phyloP scores from a whole-genome alignment of 2,888 invertebrate species.

The Erebia aethiops region DNA sequence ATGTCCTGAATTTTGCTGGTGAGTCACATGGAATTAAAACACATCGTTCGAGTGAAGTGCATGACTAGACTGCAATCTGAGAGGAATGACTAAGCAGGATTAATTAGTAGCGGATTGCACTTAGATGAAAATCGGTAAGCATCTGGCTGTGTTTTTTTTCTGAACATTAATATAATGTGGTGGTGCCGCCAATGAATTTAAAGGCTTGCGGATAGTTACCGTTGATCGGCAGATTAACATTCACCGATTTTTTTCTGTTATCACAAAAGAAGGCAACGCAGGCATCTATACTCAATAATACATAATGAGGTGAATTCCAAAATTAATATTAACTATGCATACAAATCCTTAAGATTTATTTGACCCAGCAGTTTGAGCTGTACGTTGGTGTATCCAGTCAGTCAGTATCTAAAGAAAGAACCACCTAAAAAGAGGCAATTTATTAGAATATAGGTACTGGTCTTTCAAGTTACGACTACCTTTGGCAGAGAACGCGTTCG shows the following conservation, averaged over 20 bases:
- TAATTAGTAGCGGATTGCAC: constrained; percentile 2
- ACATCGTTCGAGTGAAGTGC: constrained; percentile 1
- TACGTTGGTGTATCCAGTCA: no score
- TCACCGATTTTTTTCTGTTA: no score
- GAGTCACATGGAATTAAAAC: constrained; percentile 9
- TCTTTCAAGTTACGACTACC: constrained; percentile 12
- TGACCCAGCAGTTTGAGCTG: no score
- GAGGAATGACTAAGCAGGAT: constrained; percentile 5
- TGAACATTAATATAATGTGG: background rate
- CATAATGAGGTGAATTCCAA: no score
- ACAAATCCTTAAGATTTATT: no score
- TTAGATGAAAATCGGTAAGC: background rate
- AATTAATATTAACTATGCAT: no score
- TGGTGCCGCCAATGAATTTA: background rate
- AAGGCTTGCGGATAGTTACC: background rate
- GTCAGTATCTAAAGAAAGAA: background rate
- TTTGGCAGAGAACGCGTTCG: constrained; percentile 33
- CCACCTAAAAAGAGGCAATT: background rate
- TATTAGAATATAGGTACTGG: constrained; percentile 9
- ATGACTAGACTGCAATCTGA: constrained; percentile 9
- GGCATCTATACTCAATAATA: no score
- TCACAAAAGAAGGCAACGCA: no score
- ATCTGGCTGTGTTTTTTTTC: background rate
- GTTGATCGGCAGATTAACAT: no score
- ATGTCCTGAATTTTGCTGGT: constrained; percentile 5